Evolutionary conservation across 2,797 vertebrate genomes (phyloP), one percentile per base, ranked within the genome.

Genomic region (Salarias fasciatus): DNA sequence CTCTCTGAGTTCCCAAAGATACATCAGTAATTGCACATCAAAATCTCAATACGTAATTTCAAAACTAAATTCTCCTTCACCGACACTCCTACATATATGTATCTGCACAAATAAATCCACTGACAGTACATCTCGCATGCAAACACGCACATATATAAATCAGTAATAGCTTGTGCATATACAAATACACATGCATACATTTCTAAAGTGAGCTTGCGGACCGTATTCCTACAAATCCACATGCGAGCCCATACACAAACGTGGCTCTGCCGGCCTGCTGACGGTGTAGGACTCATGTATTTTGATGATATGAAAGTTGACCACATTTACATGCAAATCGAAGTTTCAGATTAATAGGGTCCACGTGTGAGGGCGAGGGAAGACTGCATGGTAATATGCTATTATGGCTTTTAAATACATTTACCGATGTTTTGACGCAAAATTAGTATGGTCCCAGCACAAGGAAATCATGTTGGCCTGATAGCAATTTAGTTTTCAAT

Each of bases 261-360:
- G 67, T 24, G 63, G 63, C 62, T 24, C 80, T 18, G 36, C 57
- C 70, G 70, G 52, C 69, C 77, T 44, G 55, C 76, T 70, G 64
- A 69, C 77, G 72, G 79, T 92, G 60, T 75, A 58, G 60, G 92
- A 94, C 93, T 97, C 95, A 95, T 97, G 96, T 97, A 96, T 99
- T 98, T 97, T 97, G 96, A 98, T 97, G 96, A 98, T 96, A 98
- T 97, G 96, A 98, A 98, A 98, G 95, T 97, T 97, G 96, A 97
- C 94, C 93, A 79, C 95, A 99, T 99, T 99, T 99, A 98, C 97
- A 99, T 99, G 96, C 95, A 99, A 99, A 99, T 99, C 94, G 97
- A 98, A 98, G 96, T 99, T 96, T 93, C 94, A 96, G 95, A 98
- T 98, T 98, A 99, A 98, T 96, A 94, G 94, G 91, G 93, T 93